phyloP scores from a whole-genome alignment of 2,888 invertebrate genomes.

The Brachylomia viminalis region DNA sequence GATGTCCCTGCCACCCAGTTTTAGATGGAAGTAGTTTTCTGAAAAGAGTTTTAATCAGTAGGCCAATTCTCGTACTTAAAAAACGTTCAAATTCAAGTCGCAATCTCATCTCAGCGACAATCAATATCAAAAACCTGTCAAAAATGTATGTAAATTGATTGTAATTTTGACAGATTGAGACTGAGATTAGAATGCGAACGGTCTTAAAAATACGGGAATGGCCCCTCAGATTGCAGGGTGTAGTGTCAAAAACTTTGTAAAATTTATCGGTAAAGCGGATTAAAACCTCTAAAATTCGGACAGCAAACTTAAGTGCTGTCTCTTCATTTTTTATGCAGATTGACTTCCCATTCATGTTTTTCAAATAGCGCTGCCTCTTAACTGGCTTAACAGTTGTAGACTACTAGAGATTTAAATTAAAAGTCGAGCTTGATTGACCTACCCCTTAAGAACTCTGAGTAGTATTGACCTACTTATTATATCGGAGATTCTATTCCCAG shows the following conservation, averaged over 20 bases:
- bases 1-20: too few species aligned
- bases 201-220: too few species aligned
- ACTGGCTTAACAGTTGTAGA: constrained; percentile 74
- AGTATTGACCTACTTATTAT: constrained; percentile 73
- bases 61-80: too few species aligned
- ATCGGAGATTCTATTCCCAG: constrained; percentile 61
- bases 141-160: too few species aligned
- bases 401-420: constrained; percentile 71
- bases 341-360: constrained; percentile 75
- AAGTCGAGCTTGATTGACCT: constrained; percentile 74
- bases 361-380: constrained; percentile 72
- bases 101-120: too few species aligned
- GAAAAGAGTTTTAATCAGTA: too few species aligned
- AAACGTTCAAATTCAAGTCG: too few species aligned
- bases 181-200: too few species aligned
- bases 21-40: too few species aligned
- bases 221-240: too few species aligned
- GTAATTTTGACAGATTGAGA: too few species aligned
- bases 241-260: constrained; percentile 15
- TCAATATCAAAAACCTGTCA: too few species aligned
- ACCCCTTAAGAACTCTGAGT: constrained; percentile 70
- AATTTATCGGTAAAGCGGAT: constrained; percentile 71
- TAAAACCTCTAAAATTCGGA: constrained; percentile 70
- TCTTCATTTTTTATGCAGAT: constrained; percentile 82
- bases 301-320: constrained; percentile 70